Conservation (phyloP, 2,797 vertebrate species). For the Aplochiton taeniatus region DNA sequence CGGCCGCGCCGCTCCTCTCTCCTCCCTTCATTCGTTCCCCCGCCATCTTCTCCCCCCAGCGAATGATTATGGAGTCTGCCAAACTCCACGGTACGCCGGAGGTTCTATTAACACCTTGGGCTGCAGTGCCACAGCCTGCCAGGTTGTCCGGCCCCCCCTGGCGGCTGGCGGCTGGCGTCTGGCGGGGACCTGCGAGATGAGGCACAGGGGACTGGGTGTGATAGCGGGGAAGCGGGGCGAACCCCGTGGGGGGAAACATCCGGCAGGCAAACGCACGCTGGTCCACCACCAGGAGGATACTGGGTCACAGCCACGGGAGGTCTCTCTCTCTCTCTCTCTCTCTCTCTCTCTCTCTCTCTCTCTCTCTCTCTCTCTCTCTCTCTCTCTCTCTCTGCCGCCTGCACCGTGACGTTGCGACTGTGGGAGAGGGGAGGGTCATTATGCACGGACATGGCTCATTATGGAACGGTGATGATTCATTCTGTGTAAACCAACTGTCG, state of each 20-base stretch:
- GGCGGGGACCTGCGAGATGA: constrained; percentile 9
- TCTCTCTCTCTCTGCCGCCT: neutral
- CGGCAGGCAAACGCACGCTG: constrained; percentile 11
- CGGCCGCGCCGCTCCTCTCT: constrained; percentile 4
- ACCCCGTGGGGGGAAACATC: neutral
- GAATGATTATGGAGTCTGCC: constrained; percentile 29
- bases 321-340: no score
- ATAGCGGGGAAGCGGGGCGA: neutral
- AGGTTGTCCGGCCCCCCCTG: neutral
- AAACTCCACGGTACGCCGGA: constrained; percentile 31
- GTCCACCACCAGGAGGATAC: constrained; percentile 12
- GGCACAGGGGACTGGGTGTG: constrained; percentile 26
- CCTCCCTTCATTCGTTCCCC: neutral
- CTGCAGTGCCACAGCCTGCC: constrained; percentile 12
- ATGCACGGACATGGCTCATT: constrained; percentile 27
- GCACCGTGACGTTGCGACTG: constrained; percentile 2
- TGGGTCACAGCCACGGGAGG: constrained; percentile 13
- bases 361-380: no score
- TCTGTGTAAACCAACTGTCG: constrained; percentile 43
- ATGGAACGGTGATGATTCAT: constrained; percentile 44
- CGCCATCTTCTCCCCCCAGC: constrained; percentile 8
- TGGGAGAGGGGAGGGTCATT: constrained; percentile 2
- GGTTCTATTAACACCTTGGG: constrained; percentile 43
- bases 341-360: no score
- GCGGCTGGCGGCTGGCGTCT: neutral